Evolutionary conservation across 2,113 vertebrate genomes (phyloP).

Genomic region (Ptychochromis oligacanthus): DNA sequence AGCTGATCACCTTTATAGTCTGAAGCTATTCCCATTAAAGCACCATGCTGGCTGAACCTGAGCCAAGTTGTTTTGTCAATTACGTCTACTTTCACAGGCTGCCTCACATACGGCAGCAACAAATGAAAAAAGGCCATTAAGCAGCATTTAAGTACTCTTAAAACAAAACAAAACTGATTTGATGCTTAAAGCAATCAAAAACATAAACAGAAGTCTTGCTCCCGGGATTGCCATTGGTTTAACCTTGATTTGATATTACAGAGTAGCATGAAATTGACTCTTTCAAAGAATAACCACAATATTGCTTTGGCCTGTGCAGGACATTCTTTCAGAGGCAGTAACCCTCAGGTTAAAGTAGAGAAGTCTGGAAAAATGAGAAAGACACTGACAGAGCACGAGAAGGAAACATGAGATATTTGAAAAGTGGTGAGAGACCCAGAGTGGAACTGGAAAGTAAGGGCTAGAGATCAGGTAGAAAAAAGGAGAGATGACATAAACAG

Average conservation of each 20-base stretch:
- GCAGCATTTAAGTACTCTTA: constrained; percentile 23
- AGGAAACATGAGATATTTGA: constrained; percentile 58
- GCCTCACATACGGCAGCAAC: constrained; percentile 22
- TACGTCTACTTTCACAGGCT: constrained; percentile 29
- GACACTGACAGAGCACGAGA: constrained; percentile 28
- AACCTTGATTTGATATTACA: constrained; percentile 52
- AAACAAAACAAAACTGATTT: constrained; percentile 40
- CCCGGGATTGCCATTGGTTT: constrained; percentile 45
- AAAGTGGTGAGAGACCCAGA: constrained; percentile 43
- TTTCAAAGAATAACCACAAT: constrained; percentile 69
- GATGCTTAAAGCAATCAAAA: constrained; percentile 38
- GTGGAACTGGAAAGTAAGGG: constrained; percentile 39
- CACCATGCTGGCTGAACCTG: constrained; percentile 30
- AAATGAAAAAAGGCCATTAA: constrained; percentile 44
- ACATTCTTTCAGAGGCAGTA: constrained; percentile 64
- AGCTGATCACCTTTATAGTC: constrained; percentile 29
- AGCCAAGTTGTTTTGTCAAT: constrained; percentile 39
- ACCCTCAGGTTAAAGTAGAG: constrained; percentile 53
- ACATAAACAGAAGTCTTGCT: constrained; percentile 31
- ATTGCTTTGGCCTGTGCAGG: constrained; percentile 52
- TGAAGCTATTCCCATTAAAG: constrained; percentile 32
- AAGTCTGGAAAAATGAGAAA: constrained; percentile 60
- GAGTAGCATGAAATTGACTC: constrained; percentile 64
- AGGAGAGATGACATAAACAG: constrained; percentile 60
- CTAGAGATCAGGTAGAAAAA: constrained; percentile 31